Evolutionary conservation across 2,888 invertebrate species (phyloP).

Genomic region (Mayetiola destructor): DNA sequence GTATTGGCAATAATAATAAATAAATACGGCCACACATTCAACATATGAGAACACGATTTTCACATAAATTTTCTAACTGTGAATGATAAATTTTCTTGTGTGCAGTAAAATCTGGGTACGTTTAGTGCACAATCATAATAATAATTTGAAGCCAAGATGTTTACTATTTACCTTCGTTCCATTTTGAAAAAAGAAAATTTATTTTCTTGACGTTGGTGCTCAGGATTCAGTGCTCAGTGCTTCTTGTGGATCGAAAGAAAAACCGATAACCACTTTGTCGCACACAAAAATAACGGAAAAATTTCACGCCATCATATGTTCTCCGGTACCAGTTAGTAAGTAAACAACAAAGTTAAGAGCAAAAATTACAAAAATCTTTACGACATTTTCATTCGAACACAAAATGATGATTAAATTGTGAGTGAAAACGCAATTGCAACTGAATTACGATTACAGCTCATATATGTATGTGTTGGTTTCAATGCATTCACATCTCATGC

Average conservation of each 20-base stretch:
- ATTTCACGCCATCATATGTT: no score
- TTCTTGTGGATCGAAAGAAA: background rate
- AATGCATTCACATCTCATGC: no score
- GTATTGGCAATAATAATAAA: background rate
- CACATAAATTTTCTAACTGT: conserved; percentile 1
- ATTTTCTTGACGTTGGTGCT: no score
- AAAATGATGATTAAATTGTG: background rate
- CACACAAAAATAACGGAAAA: background rate
- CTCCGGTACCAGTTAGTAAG: no score
- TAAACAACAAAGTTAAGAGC: background rate
- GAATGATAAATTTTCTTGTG: background rate
- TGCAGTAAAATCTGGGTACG: no score
- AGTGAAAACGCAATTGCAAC: background rate
- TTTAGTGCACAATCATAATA: no score
- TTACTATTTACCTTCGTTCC: no score
- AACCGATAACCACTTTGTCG: background rate
- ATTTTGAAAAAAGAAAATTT: no score
- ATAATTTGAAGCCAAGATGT: no score
- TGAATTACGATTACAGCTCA: background rate
- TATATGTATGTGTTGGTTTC: no score
- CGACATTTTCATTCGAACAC: conserved; percentile 14
- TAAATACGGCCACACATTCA: background rate
- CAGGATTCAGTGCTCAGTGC: background rate
- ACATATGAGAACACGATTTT: conserved; percentile 6
- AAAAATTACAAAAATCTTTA: conserved; percentile 6